Evolutionary conservation across 2,797 vertebrate genomes (phyloP).

Genomic region (Coccyzus lansbergi): DNA sequence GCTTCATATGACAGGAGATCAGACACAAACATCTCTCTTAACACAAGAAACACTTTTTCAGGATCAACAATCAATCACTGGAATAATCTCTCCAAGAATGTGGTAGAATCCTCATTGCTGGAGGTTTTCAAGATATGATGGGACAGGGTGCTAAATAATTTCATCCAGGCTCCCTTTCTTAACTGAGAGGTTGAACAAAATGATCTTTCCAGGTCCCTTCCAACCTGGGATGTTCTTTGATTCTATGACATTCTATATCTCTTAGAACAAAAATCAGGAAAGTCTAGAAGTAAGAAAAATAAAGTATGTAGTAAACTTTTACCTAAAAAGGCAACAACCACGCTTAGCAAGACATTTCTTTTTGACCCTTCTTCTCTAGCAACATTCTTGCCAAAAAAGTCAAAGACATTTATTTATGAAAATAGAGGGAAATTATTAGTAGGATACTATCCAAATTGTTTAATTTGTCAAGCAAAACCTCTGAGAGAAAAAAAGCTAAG

Average conservation of each 20-base stretch:
- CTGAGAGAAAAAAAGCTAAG: not conserved
- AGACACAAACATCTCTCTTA: not conserved
- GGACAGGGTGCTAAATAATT: not conserved
- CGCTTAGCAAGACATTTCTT: not conserved
- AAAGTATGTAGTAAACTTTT: not conserved
- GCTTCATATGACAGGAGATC: too few relatives aligned
- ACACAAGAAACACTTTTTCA: not conserved
- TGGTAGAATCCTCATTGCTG: not conserved
- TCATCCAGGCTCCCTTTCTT: not conserved
- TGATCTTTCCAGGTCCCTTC: not conserved
- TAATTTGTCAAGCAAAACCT: not conserved
- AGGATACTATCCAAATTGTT: not conserved
- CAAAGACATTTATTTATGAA: not conserved
- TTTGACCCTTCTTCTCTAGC: not conserved
- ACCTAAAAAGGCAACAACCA: not conserved
- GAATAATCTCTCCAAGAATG: not conserved
- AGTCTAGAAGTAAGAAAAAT: not conserved
- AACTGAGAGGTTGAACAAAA: not conserved
- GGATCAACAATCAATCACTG: not conserved
- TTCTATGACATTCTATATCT: not conserved
- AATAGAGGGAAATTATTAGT: not conserved
- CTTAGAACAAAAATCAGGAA: not conserved
- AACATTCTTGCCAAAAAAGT: not conserved
- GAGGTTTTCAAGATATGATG: not conserved
- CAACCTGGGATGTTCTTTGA: not conserved